Evolutionary conservation across 2,797 vertebrate species (phyloP).

Genomic region (Acrossocheilus fasciatus): DNA sequence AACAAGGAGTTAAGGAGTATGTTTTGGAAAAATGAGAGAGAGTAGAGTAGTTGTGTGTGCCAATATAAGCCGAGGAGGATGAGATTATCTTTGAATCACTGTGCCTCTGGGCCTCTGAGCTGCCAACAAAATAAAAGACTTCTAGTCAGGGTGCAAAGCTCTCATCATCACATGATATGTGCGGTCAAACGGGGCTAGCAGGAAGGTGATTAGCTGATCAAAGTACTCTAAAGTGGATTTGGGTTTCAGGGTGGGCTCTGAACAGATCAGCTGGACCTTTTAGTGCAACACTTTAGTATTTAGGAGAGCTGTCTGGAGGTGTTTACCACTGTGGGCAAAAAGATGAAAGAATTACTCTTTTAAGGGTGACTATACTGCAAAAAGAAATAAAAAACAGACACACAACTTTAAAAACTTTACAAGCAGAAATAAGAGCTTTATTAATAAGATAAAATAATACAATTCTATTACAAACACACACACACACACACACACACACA

Average conservation of each 20-base stretch:
- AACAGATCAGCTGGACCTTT: constrained; percentile 10
- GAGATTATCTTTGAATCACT: constrained; percentile 41
- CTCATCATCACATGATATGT: constrained; percentile 52
- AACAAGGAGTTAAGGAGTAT: constrained; percentile 30
- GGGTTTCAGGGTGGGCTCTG: constrained; percentile 57
- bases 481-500: background rate
- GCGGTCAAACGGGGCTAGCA: constrained; percentile 30
- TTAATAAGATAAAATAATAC: background rate
- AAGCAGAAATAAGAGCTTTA: background rate
- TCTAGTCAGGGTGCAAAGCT: constrained; percentile 41
- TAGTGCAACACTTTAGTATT: background rate
- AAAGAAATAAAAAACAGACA: background rate
- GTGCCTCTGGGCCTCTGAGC: constrained; percentile 14
- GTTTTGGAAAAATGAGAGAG: constrained; percentile 26
- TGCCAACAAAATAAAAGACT: constrained; percentile 43
- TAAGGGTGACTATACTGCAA: background rate
- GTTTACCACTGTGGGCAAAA: background rate
- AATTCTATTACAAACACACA: too few relatives aligned
- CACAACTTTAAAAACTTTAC: background rate
- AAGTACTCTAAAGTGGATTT: constrained; percentile 74
- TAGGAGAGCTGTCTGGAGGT: background rate
- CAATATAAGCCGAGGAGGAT: constrained; percentile 30
- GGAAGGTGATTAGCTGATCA: constrained; percentile 74
- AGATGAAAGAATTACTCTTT: background rate
- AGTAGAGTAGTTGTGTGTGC: constrained; percentile 15